Evolutionary conservation across 2,113 vertebrate genomes (phyloP), one percentile per base, ranked within the genome.

Genomic region (Herpailurus yagouaroundi): DNA sequence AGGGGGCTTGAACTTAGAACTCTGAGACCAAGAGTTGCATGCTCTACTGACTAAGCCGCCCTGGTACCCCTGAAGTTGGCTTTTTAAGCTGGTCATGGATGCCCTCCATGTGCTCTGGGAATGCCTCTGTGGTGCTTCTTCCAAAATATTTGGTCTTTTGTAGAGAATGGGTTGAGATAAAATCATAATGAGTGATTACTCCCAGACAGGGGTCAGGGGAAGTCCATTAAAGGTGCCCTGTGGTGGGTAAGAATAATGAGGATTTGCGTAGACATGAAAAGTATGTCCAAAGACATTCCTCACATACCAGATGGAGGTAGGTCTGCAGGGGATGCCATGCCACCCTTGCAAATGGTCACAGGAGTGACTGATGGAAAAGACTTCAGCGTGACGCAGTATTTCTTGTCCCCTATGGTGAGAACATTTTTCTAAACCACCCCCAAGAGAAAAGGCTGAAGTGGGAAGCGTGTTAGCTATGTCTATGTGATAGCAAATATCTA

Each of bases 201-300:
- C 27, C 68, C 55, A 90, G 27, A 50, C 7, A 84, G 31, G 38
- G n/a, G 36, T n/a, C 9, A 38, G 7, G n/a, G 12, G 4, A 15
- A 81, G 4, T 74, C 31, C 50, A 7, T 57, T 79, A 80, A 83
- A 57, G 33, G 52, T 82, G 68, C 9, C 7, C 14, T 82, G 3
- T 73, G 41, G 31, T 74, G 52, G 57, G 45, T 7, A 79, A 90
- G 64, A 90, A 80, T 66, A 60, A 79, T 7, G 57, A 94, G 33
- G 19, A 95, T 92, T 81, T 68, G 77, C 85, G 73, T 64, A 45
- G 76, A 73, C 29, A 23, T 18, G 23, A 84, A 85, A 92, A 96
- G 19, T 52, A 18, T 60, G 29, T 60, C 31, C 33, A 60, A 89
- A 81, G 50, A 79, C 15, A 33, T 19, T 85, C 14, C 52, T 77